Percentiles rank a stretch among this genome's conserved stretches.
Conservation (phyloP, 2,113 vertebrate species). For the Apteryx mantelli region DNA sequence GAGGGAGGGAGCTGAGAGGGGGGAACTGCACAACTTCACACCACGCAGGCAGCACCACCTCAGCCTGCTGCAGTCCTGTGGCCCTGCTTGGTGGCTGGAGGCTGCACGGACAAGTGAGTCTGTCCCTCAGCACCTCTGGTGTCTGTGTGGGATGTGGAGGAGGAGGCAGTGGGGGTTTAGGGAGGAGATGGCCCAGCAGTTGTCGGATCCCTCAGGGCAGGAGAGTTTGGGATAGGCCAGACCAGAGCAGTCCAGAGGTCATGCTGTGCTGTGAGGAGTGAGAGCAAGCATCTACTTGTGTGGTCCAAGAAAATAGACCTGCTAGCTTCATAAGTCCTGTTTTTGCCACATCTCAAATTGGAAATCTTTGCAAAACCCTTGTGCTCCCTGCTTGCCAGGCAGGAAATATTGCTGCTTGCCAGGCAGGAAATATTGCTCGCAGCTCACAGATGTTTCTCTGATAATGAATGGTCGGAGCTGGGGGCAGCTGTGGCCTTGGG, state of each 20-base stretch:
- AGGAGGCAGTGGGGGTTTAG: not conserved
- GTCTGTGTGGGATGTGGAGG: not conserved
- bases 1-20: not conserved
- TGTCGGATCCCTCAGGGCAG: not conserved
- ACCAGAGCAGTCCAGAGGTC: not conserved
- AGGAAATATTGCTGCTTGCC: fast-evolving
- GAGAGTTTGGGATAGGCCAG: not conserved
- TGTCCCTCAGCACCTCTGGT: not conserved
- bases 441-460: not conserved
- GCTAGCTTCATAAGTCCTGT: not conserved
- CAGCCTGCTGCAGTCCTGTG: not conserved
- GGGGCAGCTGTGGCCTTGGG: not conserved
- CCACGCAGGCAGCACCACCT: not conserved
- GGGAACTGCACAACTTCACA: not conserved
- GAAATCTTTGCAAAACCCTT: not conserved
- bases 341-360: not conserved
- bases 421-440: not conserved
- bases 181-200: fast-evolving
- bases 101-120: not conserved
- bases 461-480: fast-evolving
- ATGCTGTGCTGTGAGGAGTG: fast-evolving
- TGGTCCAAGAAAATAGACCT: not conserved
- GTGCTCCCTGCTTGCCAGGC: fast-evolving
- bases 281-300: not conserved
- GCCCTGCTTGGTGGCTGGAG: not conserved